phyloP scores from a whole-genome alignment of 2,113 vertebrate species.

The mouse (Mus musculus) region DNA sequence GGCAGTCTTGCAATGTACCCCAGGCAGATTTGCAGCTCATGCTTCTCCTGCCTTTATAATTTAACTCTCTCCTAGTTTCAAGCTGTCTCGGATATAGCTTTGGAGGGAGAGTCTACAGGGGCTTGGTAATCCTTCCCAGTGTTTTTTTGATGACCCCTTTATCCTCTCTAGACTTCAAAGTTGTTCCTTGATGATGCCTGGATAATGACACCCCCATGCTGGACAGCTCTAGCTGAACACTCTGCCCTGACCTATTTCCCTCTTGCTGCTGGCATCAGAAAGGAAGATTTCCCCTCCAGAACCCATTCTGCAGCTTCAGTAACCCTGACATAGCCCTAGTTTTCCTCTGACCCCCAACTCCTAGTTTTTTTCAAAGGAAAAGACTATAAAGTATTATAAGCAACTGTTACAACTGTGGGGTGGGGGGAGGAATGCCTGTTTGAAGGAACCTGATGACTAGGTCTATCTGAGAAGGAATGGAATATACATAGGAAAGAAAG shows the following conservation, averaged over 20 bases:
- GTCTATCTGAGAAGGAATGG: background rate
- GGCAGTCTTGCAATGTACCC: too few relatives aligned
- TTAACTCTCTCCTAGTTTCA: background rate
- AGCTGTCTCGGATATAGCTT: background rate
- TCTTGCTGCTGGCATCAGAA: conserved; percentile 78
- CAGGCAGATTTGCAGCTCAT: background rate
- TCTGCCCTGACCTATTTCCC: conserved; percentile 72
- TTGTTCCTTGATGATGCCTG: conserved; percentile 51
- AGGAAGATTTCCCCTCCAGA: conserved; percentile 79
- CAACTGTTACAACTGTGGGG: background rate
- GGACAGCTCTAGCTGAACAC: conserved; percentile 35
- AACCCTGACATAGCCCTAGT: conserved; percentile 36
- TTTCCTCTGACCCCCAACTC: conserved; percentile 2
- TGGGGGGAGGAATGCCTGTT: background rate
- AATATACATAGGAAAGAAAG: background rate
- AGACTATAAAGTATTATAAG: conserved; percentile 25
- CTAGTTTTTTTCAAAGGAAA: background rate
- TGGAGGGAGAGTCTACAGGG: background rate
- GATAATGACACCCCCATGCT: conserved; percentile 48
- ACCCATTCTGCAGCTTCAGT: conserved; percentile 86
- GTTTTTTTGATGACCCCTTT: conserved; percentile 19
- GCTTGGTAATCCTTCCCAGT: conserved; percentile 26
- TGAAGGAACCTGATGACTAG: background rate
- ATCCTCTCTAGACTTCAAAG: conserved; percentile 38
- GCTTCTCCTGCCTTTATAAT: background rate